phyloP scores from a whole-genome alignment of 2,797 vertebrate species.

The Vireo griseus region DNA sequence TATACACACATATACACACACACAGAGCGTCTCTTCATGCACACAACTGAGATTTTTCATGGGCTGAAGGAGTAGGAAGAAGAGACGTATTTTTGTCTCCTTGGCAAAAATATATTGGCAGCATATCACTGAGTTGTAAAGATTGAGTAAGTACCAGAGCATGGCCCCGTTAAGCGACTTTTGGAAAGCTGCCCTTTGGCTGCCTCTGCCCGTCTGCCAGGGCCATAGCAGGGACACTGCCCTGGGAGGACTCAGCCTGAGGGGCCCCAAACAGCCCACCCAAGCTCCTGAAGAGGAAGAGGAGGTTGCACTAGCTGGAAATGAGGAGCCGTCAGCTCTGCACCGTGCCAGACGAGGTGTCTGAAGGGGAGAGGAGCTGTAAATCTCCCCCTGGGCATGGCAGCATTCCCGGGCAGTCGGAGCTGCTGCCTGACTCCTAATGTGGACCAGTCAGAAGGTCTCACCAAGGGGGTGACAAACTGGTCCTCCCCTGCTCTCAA shows the following conservation, averaged over 20 bases:
- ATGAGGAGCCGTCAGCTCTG: background rate
- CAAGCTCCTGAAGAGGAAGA: background rate
- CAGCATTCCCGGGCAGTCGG: rapidly evolving
- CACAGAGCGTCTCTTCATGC: background rate
- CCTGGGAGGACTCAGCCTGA: background rate
- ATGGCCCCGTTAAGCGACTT: background rate
- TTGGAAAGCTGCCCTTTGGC: conserved; percentile 4
- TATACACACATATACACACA: background rate
- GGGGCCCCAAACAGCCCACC: background rate
- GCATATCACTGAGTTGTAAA: conserved; percentile 41
- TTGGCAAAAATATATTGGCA: conserved; percentile 48
- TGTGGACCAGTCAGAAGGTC: background rate
- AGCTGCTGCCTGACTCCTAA: background rate
- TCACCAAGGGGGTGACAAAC: background rate
- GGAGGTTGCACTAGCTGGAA: background rate
- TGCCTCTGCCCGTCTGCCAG: background rate
- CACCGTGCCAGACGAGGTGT: background rate
- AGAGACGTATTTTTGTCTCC: conserved; percentile 34
- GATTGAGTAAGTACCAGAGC: conserved; percentile 18
- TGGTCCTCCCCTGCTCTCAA: background rate
- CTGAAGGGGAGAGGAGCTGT: background rate
- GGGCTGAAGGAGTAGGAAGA: conserved; percentile 12
- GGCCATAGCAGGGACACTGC: background rate
- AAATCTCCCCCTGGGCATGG: background rate
- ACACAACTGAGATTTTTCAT: background rate